Conservation (phyloP, 2,113 vertebrate species). For the Melierax canorus region DNA sequence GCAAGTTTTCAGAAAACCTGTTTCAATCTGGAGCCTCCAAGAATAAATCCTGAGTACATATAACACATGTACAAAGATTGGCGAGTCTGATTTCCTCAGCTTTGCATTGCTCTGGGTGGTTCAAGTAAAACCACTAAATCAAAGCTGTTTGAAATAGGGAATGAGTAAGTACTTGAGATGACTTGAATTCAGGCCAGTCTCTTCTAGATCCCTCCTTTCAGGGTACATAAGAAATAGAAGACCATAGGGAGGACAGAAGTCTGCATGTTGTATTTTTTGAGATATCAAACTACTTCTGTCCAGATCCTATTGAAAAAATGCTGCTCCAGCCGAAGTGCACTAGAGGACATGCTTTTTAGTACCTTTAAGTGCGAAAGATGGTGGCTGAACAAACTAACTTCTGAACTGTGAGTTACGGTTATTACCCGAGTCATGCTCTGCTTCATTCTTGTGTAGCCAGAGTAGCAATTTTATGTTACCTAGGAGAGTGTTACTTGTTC, state of each 20-base stretch:
- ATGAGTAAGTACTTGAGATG: constrained; percentile 22
- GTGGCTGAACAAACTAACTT: constrained; percentile 2
- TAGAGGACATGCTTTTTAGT: not conserved
- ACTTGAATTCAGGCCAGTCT: constrained; percentile 15
- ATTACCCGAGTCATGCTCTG: not conserved
- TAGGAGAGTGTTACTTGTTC: not conserved
- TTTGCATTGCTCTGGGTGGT: not conserved
- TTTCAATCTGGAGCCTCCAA: not conserved
- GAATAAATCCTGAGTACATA: not conserved
- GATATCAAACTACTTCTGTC: not conserved
- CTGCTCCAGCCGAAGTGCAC: not conserved
- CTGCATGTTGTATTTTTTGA: not conserved
- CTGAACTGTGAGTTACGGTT: not conserved
- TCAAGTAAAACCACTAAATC: constrained; percentile 28
- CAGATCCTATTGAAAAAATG: not conserved
- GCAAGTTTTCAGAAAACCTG: not conserved
- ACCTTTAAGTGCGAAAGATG: not conserved
- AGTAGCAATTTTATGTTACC: not conserved
- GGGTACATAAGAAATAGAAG: not conserved
- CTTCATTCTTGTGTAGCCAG: not conserved
- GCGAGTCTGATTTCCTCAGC: not conserved
- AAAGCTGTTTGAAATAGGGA: constrained; percentile 24
- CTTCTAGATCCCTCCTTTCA: not conserved
- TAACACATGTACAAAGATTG: not conserved
- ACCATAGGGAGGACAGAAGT: not conserved